Evolutionary conservation across 2,113 vertebrate genomes (phyloP).

Genomic region (Apaloderma vittatum): DNA sequence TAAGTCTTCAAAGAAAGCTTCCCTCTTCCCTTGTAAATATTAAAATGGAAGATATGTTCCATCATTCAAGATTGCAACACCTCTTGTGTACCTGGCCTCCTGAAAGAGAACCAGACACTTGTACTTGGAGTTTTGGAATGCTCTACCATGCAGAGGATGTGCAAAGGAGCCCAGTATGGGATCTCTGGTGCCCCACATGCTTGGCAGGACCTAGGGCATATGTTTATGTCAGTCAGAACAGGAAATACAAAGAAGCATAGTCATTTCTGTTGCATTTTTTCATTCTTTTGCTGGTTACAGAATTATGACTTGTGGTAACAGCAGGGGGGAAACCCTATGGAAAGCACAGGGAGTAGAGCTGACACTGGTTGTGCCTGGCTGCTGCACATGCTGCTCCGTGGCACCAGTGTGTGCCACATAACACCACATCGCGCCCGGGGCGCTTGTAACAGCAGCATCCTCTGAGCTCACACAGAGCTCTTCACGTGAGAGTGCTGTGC

Average conservation of each 20-base stretch:
- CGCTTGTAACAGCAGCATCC: neutral
- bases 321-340: neutral
- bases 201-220: neutral
- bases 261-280: neutral
- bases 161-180: neutral
- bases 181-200: fast-evolving
- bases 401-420: neutral
- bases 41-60: neutral
- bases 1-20: neutral
- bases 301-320: neutral
- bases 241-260: neutral
- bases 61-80: neutral
- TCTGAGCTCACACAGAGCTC: neutral
- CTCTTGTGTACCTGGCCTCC: neutral
- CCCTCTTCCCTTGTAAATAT: neutral
- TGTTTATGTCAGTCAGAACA: neutral
- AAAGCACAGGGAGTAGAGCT: neutral
- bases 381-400: fast-evolving
- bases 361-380: neutral
- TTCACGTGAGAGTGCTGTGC: neutral
- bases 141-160: neutral
- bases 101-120: neutral
- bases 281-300: neutral
- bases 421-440: fast-evolving
- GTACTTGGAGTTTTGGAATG: neutral